phyloP scores from a whole-genome alignment of 2,888 invertebrate genomes.

The Agrotis ipsilon region DNA sequence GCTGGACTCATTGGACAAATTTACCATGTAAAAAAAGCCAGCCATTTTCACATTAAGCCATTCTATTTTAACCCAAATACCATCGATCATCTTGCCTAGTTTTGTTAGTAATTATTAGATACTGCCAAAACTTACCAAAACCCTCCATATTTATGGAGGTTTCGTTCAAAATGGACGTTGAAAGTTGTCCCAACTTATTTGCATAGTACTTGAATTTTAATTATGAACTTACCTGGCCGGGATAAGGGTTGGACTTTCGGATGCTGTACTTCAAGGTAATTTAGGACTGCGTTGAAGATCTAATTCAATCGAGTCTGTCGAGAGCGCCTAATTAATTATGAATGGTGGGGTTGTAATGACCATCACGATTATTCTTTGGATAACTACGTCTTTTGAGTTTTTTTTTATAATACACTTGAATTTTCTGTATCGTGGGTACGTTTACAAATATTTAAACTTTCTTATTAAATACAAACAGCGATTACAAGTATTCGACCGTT shows the following conservation, averaged over 20 bases:
- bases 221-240: conserved; percentile 41
- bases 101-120: conserved; percentile 55
- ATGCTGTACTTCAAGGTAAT: conserved; percentile 23
- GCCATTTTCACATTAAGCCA: conserved; percentile 1
- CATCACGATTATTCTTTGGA: neutral
- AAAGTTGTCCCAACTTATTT: conserved; percentile 54
- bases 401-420: too few relatives aligned
- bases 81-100: conserved; percentile 45
- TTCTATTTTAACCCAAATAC: conserved; percentile 31
- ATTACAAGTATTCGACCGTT: too few relatives aligned
- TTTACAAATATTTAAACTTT: too few relatives aligned
- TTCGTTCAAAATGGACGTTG: conserved; percentile 53
- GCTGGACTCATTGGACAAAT: too few relatives aligned
- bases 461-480: too few relatives aligned
- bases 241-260: conserved; percentile 19
- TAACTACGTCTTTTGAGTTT: too few relatives aligned
- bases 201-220: conserved; percentile 65
- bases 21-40: too few relatives aligned
- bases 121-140: conserved; percentile 39
- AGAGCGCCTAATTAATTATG: neutral
- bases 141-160: conserved; percentile 54
- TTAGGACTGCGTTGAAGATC: conserved; percentile 14
- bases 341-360: neutral
- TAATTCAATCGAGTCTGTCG: conserved; percentile 15
- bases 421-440: too few relatives aligned